Base-by-base conservation (phyloP, 2,888 invertebrate species). In the Protonemura montana region DNA sequence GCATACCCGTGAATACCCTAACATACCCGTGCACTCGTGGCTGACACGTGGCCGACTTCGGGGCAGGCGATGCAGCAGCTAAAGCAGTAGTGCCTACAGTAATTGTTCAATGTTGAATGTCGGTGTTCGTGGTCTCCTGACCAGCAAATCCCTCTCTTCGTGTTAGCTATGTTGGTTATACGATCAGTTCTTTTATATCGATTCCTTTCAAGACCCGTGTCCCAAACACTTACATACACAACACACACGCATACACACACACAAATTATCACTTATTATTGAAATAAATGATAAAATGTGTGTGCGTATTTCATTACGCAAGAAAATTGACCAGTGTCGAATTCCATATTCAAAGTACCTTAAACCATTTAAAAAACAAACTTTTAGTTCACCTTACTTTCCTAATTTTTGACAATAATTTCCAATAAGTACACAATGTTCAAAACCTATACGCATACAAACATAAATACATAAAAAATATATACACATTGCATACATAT, bases 71-170 rank as follows among this genome's bases (percentile, higher is more conserved):
- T 59, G 16, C 59, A 59, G 59, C 59, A 59, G 59, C 59, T 59
- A 59, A 59, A 59, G 59, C 59, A 59, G 59, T 59, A 59, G 59
- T 59, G 59, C 59, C 59, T 59, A 59, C 59, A 59, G 59, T 59
- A 3, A 59, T 16, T 59, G 59, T 59, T 59, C 59, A 13, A 59
- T 59, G 59, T 59, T 59, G 59, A 59, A 13, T 59, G 59, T 59
- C 59, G 21, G 59, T 59, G 59, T 59, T 16, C 7, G 59, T 59
- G 59, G 59, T 59, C 35, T 35, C 59, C 59, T 59, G 59, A 16
- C 59, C 16, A 59, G 59, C 59, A 21, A 59, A 13, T 59, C 21
- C 7, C 7, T 59, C 59, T 59, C 59, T 59, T 59, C 59, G 59
- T 59, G 59, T 59, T 59, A 59, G 59, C 59, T 16, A 21, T 59